phyloP scores from a whole-genome alignment of 2,797 vertebrate species.

The Sibirionetta formosa region DNA sequence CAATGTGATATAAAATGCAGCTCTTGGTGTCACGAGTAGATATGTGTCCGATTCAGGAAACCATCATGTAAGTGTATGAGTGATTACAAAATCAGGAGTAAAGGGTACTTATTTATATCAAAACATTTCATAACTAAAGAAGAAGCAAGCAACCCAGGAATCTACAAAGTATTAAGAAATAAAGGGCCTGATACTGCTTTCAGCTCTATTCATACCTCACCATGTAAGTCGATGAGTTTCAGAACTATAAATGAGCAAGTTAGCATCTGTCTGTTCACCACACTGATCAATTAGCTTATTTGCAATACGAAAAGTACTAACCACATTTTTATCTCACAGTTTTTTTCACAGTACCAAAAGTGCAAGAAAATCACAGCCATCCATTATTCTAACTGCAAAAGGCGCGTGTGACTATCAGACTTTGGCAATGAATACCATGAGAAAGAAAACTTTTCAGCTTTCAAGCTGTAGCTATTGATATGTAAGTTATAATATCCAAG shows the following conservation, averaged over 20 bases:
- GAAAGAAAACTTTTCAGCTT: background rate
- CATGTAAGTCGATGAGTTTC: conserved; percentile 8
- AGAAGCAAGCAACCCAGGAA: background rate
- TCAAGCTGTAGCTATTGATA: conserved; percentile 14
- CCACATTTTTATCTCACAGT: background rate
- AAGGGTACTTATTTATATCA: background rate
- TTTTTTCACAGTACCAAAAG: background rate
- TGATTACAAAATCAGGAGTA: conserved; percentile 2
- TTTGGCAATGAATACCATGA: background rate
- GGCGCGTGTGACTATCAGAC: background rate
- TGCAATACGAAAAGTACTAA: background rate
- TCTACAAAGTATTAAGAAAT: background rate
- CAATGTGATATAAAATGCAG: background rate
- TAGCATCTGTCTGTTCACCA: background rate
- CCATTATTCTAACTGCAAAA: background rate
- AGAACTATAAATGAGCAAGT: background rate
- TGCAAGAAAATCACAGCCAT: background rate
- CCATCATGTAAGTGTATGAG: background rate
- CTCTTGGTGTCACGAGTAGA: background rate
- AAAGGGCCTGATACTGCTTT: background rate
- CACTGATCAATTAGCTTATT: conserved; percentile 13
- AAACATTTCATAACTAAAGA: conserved; percentile 7
- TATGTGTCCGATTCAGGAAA: background rate
- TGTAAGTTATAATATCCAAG: background rate
- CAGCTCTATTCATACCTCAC: background rate